Conservation (phyloP, 2,113 vertebrate genomes). For the Dolichallabes microphthalmus region DNA sequence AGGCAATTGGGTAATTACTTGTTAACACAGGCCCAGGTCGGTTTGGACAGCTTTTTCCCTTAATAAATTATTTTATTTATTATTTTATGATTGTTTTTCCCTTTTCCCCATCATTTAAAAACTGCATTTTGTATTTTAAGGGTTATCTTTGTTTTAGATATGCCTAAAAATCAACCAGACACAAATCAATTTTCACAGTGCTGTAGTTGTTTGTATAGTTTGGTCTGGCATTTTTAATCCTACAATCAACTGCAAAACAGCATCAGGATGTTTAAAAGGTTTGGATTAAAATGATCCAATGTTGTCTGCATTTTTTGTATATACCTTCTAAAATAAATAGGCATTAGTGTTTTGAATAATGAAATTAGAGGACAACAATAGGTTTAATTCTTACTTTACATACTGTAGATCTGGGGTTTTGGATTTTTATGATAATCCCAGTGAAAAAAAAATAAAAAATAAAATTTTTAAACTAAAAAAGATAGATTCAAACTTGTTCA, state of each 20-base stretch:
- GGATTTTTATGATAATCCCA: neutral
- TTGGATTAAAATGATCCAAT: neutral
- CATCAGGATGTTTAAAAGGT: neutral
- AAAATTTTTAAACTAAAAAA: conserved; percentile 36
- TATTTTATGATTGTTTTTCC: no score
- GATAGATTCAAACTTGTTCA: conserved; percentile 56
- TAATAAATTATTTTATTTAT: no score
- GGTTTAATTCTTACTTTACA: neutral
- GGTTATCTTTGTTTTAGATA: no score
- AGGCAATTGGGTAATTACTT: no score
- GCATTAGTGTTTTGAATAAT: neutral
- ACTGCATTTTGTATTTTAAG: no score
- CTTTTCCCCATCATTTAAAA: no score
- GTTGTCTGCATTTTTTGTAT: neutral
- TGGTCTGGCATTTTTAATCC: neutral
- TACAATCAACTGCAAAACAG: neutral
- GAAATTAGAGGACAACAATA: neutral
- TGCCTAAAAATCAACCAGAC: no score
- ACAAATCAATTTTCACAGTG: no score
- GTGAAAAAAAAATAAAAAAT: neutral
- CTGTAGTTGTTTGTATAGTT: neutral
- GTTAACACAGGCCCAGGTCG: no score
- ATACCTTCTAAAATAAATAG: neutral
- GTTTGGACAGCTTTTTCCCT: no score
- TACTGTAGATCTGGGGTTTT: neutral